Base-by-base conservation (phyloP, 2,797 vertebrate genomes). In the Arctocebus calabarensis region DNA sequence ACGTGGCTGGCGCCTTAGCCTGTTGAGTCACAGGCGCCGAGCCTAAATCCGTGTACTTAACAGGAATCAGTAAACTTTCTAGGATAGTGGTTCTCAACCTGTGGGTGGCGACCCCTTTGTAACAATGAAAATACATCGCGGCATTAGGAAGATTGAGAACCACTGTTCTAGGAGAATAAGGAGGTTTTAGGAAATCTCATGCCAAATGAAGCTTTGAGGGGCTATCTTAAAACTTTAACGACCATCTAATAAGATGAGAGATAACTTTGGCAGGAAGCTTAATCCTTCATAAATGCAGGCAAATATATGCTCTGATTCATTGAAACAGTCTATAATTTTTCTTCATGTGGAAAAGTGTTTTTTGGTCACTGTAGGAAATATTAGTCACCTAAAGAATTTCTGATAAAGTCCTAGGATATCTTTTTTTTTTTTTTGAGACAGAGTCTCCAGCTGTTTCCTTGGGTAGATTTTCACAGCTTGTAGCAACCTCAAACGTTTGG, bases 301-400 rank as follows among this genome's bases (percentile, higher is more conserved):
- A 85, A 71, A 48, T 59, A 62, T 52, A 79, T 32, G 29, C 5
- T 48, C 52, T 73, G 68, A 77, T 88, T 91, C 81, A 57, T 12
- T 75, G 57, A 86, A 74, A 79, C 83, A 27, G 27, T 13, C 37
- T 71, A 64, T 77, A 52, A 34, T 84, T 93, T 48, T 66, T 88
- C 62, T 77, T 71, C 32, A 45, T 93, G 61, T 14, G 40, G 32
- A 78, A 94, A 95, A 68, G 40, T 29, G 8, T 48, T 94, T 94
- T 90, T 78, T 78, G 48, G 52, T 91, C 78, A 70, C 82, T 90
- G 25, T 19, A 92, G 74, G 87, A 92, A 93, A 29, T 71, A 66
- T 70, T 32, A 77, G 62, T 66, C 34, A 48, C 59, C 13, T 84
- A 62, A n/a, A 77, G 61, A 91, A 57, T 74, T 77, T 59, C 66